Base-by-base conservation (phyloP, 2,888 invertebrate genomes). In the Dichetophora obliterata region DNA sequence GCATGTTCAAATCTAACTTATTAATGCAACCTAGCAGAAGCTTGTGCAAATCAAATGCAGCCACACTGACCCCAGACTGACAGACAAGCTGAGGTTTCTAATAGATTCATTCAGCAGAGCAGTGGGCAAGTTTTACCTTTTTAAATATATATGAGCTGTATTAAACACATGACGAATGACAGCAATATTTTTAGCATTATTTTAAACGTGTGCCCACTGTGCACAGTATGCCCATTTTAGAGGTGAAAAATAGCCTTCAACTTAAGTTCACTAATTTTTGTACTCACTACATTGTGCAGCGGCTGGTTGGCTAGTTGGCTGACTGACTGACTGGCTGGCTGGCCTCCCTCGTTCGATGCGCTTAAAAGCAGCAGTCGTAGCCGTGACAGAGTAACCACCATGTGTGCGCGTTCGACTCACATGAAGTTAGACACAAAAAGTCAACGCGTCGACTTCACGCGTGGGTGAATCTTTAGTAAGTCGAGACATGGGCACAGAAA, bases 231-330 rank as follows among this genome's bases (percentile, higher is more conserved):
- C 27, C 5, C 24, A 54, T 19, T 16, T 70, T 50, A 61, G 84
- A 83, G 82, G 85, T 87, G 85, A 86, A 87, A 86, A 86, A 86
- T 86, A 86, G 84, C 85, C 85, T 85, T 84, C 82, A 86, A 84
- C 80, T 85, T 85, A 83, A 82, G 83, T 85, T 52, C 34, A 69
- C 50, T 73, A 65, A 73, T 77, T 69, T 65, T 34, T 65, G 37
- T 65, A 31, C 27, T 37, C 65, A 19, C 24, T 63, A 27, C 31
- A 65, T 19, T 27, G 14, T 37, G 19, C n/a, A 65, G 31, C 3
- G 31, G 27, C 27, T 34, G 31, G 24, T 31, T 34, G 4, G 5
- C n/a, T 22, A 9, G 27, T 9, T 31, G 61, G 24, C 61, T 31
- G 61, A 5, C 19, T 9, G 22, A 24, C n/a, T n/a, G 22, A 43